A percentile compares a stretch with the other conserved stretches of the same genome.
These are phyloP conservation scores for Synergus itoensis DNA, from an alignment of 2,888 invertebrate species.

Conservation along the genomic window DNA sequence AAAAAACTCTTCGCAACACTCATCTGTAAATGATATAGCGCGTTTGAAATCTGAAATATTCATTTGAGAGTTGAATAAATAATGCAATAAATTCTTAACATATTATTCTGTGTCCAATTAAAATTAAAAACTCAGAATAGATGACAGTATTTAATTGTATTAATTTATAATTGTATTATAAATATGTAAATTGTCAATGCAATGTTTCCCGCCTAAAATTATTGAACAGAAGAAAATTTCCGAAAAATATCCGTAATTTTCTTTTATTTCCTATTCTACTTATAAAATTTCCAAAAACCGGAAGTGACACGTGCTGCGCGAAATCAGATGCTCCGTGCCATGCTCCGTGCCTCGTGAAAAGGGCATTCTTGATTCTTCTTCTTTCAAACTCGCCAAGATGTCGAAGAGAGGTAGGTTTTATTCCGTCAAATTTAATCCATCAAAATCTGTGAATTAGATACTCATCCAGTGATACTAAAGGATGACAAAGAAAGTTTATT, in stretches of 20 bases:
- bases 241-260: no score
- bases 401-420: slow-evolving; percentile 80
- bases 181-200: slow-evolving; percentile 10
- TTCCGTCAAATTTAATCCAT: slow-evolving; percentile 68
- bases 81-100: no score
- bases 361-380: slow-evolving; percentile 66
- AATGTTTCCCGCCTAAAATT: slow-evolving; percentile 38
- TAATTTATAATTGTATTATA: slow-evolving; percentile 1
- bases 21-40: no score
- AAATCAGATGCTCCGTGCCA: slow-evolving; percentile 54
- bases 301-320: slow-evolving; percentile 55
- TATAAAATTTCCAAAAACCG: slow-evolving; percentile 26
- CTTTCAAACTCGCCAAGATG: slow-evolving; percentile 79
- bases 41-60: no score
- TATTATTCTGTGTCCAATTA: not conserved
- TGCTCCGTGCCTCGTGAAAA: slow-evolving; percentile 56
- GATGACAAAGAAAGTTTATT: slow-evolving; percentile 17
- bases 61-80: no score
- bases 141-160: slow-evolving; percentile 32
- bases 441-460: slow-evolving; percentile 59
- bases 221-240: no score
- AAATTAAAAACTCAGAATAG: not conserved
- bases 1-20: no score
- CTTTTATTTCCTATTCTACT: no score
- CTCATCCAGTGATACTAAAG: slow-evolving; percentile 42